phyloP scores from a whole-genome alignment of 64 coral and sea anemone genomes.

The Stichodactyla helianthus region DNA sequence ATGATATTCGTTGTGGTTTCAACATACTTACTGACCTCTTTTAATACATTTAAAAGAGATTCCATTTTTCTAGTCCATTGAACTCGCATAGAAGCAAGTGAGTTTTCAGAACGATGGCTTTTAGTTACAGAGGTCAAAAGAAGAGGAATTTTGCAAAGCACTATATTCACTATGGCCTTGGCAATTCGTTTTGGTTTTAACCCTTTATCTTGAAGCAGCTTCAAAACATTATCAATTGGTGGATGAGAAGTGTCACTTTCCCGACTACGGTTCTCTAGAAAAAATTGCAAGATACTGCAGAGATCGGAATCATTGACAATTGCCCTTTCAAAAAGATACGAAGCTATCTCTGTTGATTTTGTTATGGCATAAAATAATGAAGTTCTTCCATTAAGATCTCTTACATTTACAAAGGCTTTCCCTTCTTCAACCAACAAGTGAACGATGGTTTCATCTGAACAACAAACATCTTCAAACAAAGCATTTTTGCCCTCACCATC shows the following conservation, averaged over 20 bases:
- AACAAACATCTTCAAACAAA: not conserved
- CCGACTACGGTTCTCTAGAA: not conserved
- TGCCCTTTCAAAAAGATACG: not conserved
- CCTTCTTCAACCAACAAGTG: not conserved
- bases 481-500: not conserved
- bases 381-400: not conserved
- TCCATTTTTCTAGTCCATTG: not conserved
- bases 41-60: not conserved
- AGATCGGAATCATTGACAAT: not conserved
- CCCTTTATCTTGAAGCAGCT: not conserved
- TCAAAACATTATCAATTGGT: not conserved
- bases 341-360: not conserved
- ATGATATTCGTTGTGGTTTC: not conserved
- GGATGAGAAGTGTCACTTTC: not conserved
- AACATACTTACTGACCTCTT: not conserved
- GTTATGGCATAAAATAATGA: not conserved
- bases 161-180: not conserved
- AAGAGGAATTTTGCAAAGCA: not conserved
- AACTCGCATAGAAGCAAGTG: not conserved
- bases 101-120: not conserved
- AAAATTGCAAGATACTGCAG: not conserved
- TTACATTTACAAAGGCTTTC: not conserved
- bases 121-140: not conserved
- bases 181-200: not conserved
- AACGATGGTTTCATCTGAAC: not conserved